Evolutionary conservation across 1,140 invertebrate species (phyloP), one percentile per base, ranked within the genome.

Genomic region (Metopolophium dirhodum): DNA sequence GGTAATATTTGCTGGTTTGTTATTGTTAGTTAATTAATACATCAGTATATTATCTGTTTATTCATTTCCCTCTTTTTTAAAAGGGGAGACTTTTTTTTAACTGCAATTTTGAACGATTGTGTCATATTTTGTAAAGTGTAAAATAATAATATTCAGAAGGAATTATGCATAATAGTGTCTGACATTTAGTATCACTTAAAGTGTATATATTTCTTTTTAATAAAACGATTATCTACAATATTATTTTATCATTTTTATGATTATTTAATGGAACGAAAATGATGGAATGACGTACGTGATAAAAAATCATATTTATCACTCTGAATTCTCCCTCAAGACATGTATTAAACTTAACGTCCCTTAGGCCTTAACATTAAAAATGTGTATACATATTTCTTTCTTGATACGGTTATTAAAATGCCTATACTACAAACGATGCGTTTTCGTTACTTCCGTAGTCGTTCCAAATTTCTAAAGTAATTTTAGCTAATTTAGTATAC

Each of bases 291-390:
- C 85, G 85, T 86, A 86, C 85, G 85, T 47, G 85, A 86, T 86
- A 86, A 86, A 86, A 86, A 86, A 86, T 86, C 85, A n/a, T 86
- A 86, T 86, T 86, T 47, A 86, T 86, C 85, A 86, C 41, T 86
- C 45, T n/a, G 9, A 47, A 47, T 47, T 47, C 11, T 86, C 85
- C 26, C 14, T 86, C 23, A 47, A 45, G 85, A 86, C 41, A 30
- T n/a, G 85, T 47, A 86, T 86, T 49, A 86, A 37, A 45, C 23
- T 86, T 86, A 41, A 49, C 85, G 85, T 47, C 45, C 26, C 9
- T 47, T 37, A 37, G 37, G 37, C 37, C 37, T 37, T 23, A 47
- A 47, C 26, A 47, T 45, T 30, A 86, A 86, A 86, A 47, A 86
- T 77, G 61, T 35, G 45, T 86, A 86, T 47, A 86, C 41, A 86